Conservation (phyloP, 2,797 vertebrate species). For the Chaunax sp. region DNA sequence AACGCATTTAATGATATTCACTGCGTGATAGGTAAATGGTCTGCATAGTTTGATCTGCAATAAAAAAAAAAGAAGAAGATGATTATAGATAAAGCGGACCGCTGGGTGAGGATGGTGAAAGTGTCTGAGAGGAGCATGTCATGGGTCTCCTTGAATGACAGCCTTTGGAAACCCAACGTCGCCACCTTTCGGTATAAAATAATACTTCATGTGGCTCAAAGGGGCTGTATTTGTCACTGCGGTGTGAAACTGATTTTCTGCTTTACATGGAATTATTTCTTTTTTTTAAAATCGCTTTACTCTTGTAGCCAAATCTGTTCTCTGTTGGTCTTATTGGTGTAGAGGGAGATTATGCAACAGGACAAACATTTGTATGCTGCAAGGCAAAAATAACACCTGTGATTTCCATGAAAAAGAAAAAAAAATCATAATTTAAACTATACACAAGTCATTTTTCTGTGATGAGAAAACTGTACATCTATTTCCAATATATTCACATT, state of each 20-base stretch:
- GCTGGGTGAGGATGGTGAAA: slow-evolving; percentile 17
- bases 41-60: background rate
- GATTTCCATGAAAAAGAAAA: too few relatives aligned
- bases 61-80: slow-evolving; percentile 10
- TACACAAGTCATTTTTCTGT: background rate
- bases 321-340: background rate
- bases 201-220: slow-evolving; percentile 60
- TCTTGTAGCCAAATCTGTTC: background rate
- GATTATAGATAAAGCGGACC: slow-evolving; percentile 4
- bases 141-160: slow-evolving; percentile 17
- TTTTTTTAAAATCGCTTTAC: background rate
- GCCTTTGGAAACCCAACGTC: slow-evolving; percentile 90
- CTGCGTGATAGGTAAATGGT: background rate
- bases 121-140: slow-evolving; percentile 19
- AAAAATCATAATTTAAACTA: background rate
- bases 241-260: background rate
- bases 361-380: background rate
- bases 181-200: slow-evolving; percentile 91
- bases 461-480: background rate
- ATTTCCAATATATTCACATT: slow-evolving; percentile 2
- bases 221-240: background rate
- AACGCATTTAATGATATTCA: background rate
- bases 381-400: too few relatives aligned
- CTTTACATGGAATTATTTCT: background rate
- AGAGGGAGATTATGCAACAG: background rate